Percentiles rank a stretch among this genome's conserved stretches.
Conservation (phyloP, 2,888 invertebrate species). For the Meghimatium bilineatum region DNA sequence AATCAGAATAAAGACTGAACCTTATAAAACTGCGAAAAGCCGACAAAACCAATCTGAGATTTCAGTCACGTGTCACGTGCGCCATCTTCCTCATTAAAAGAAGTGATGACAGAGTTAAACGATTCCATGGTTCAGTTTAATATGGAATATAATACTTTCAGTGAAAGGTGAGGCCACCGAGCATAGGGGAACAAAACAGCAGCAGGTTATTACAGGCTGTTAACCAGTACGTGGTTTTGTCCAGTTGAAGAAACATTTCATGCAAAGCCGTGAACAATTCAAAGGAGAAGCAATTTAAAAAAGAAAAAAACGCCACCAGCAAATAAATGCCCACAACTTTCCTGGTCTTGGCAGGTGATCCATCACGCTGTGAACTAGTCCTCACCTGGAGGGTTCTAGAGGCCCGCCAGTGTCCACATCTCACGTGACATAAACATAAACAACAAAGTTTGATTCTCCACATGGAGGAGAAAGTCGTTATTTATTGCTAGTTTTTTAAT, state of each 20-base stretch:
- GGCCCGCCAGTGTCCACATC: neutral
- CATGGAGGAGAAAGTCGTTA: neutral
- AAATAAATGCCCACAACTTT: neutral
- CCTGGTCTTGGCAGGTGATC: neutral
- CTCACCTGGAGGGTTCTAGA: neutral
- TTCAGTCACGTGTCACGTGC: neutral
- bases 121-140: neutral
- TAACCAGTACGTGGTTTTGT: neutral
- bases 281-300: neutral
- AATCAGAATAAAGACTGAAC: no score
- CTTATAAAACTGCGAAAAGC: no score
- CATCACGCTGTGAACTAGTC: neutral
- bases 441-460: neutral
- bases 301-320: neutral
- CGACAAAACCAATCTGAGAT: no score
- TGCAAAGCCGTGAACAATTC: neutral
- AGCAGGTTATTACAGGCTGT: neutral
- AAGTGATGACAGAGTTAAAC: neutral
- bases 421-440: neutral
- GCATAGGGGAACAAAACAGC: neutral
- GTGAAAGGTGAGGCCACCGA: neutral
- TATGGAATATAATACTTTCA: neutral
- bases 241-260: neutral
- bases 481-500: neutral
- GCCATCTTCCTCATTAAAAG: slow-evolving; percentile 5